phyloP scores from a whole-genome alignment of 2,113 vertebrate genomes.

The Puntigrus tetrazona region DNA sequence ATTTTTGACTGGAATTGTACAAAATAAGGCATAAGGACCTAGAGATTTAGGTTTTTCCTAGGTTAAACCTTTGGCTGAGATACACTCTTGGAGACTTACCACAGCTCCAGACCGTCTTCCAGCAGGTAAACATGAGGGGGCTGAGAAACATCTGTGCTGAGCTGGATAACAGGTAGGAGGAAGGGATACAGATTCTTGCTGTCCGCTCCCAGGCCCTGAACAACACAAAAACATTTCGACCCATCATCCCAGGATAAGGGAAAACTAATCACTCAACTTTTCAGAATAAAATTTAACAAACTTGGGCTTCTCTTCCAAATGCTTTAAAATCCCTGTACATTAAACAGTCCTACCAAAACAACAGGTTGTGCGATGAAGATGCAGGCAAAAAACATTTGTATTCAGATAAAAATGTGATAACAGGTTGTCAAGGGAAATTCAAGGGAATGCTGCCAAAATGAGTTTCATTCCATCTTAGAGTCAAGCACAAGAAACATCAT shows the following conservation, averaged over 20 bases:
- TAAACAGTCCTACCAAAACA: not conserved
- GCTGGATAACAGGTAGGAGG: constrained; percentile 95
- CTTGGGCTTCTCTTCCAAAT: not conserved
- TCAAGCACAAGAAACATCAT: not conserved
- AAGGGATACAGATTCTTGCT: constrained; percentile 96
- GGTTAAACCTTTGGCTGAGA: not conserved
- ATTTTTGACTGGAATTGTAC: not conserved
- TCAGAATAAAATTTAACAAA: not conserved
- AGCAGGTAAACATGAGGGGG: constrained; percentile 98
- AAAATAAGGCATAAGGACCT: not conserved
- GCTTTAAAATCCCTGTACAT: not conserved
- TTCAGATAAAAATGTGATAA: constrained; percentile 23
- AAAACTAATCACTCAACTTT: not conserved
- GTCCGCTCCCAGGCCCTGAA: constrained; percentile 90
- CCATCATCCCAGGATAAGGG: not conserved
- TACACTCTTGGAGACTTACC: constrained; percentile 74
- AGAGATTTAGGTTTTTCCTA: not conserved
- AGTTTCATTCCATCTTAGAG: not conserved
- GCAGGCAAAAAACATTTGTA: not conserved
- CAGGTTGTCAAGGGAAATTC: not conserved
- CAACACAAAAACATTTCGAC: not conserved
- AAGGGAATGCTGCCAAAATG: not conserved
- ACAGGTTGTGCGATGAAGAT: not conserved
- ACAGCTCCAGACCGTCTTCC: constrained; percentile 96
- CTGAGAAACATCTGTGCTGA: constrained; percentile 96